Evolutionary conservation across 2,888 invertebrate genomes (phyloP).

Genomic region (Cryptocheilus praepositus): DNA sequence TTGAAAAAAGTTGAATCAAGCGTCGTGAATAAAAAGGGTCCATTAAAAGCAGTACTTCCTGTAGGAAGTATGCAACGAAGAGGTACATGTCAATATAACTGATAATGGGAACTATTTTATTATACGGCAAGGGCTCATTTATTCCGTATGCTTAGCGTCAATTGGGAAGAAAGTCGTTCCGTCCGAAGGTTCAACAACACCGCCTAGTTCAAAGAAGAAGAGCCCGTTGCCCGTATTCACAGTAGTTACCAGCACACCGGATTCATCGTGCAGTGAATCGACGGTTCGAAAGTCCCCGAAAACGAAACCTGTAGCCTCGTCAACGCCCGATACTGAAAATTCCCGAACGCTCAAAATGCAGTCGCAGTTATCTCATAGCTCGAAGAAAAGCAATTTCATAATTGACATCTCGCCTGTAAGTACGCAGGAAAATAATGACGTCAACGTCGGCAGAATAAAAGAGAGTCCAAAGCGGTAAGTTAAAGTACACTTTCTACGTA

Average conservation of each 20-base stretch:
- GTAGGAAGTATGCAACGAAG: constrained; percentile 66
- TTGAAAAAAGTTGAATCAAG: constrained; percentile 54
- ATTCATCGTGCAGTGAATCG: constrained; percentile 37
- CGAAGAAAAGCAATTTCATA: constrained; percentile 42
- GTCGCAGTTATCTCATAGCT: constrained; percentile 6
- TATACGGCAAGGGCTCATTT: too few relatives aligned
- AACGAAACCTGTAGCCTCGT: constrained; percentile 65
- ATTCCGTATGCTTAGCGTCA: constrained; percentile 30
- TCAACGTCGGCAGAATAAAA: constrained; percentile 21
- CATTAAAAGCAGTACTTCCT: constrained; percentile 69
- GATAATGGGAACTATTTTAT: neutral
- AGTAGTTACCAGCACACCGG: constrained; percentile 66
- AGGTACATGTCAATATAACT: constrained; percentile 46
- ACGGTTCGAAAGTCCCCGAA: constrained; percentile 49
- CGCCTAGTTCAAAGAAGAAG: constrained; percentile 45
- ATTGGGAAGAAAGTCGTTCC: constrained; percentile 37
- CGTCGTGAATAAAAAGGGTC: constrained; percentile 61
- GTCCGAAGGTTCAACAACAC: constrained; percentile 40
- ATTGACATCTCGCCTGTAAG: constrained; percentile 63
- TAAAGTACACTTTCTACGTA: too few relatives aligned
- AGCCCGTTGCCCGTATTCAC: neutral
- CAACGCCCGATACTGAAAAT: constrained; percentile 62
- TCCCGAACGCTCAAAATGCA: constrained; percentile 16
- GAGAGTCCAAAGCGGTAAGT: constrained; percentile 50
- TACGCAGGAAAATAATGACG: constrained; percentile 36